Evolutionary conservation across 2,113 vertebrate genomes (phyloP).

Genomic region (Petroica traversi): DNA sequence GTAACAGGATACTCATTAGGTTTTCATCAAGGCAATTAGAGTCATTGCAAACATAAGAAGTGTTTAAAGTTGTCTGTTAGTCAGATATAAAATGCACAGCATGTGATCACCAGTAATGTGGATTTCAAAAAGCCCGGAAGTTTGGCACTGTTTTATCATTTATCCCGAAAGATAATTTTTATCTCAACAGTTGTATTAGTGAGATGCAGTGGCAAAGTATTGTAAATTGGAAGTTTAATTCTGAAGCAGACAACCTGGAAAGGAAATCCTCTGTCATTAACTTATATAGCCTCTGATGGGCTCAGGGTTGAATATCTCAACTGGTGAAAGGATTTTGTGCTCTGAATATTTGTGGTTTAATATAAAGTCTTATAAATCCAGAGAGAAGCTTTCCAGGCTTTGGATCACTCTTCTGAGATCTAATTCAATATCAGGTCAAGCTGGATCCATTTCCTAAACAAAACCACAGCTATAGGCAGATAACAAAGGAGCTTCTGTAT

Average conservation of each 20-base stretch:
- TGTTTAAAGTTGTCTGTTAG: background rate
- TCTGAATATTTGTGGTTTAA: background rate
- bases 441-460: background rate
- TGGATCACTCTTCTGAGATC: background rate
- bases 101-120: background rate
- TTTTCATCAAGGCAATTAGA: background rate
- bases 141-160: background rate
- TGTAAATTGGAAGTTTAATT: background rate
- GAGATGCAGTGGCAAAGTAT: background rate
- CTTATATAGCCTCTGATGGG: rapidly evolving
- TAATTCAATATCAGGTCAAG: background rate
- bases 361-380: background rate
- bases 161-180: background rate
- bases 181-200: background rate
- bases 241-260: background rate
- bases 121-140: background rate
- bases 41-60: background rate
- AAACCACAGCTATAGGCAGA: background rate
- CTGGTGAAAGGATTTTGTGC: background rate
- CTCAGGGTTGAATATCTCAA: background rate
- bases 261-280: background rate
- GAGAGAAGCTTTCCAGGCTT: background rate
- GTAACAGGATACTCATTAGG: background rate
- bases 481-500: background rate
- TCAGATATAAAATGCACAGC: background rate